Conservation (phyloP, 2,888 invertebrate genomes). For the Meteorus colon region DNA sequence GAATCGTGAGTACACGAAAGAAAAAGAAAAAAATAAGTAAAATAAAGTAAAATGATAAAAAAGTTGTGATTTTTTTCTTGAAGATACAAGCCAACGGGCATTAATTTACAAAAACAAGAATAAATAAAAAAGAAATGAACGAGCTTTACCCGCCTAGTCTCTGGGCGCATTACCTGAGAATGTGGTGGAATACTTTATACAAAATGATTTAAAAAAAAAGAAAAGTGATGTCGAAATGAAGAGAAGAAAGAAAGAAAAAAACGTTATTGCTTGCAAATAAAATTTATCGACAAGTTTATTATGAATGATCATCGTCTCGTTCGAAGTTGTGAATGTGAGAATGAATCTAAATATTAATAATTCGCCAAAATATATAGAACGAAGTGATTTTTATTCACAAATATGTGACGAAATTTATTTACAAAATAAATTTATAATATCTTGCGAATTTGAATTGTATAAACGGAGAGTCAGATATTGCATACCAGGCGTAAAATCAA, state of each 20-base stretch:
- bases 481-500: slow-evolving; percentile 47
- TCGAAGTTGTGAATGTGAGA: neutral
- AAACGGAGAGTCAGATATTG: slow-evolving; percentile 63
- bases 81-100: slow-evolving; percentile 61
- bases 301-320: slow-evolving; percentile 42
- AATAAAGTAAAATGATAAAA: slow-evolving; percentile 35
- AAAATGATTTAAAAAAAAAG: slow-evolving; percentile 54
- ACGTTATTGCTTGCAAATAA: slow-evolving; percentile 52
- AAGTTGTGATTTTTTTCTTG: slow-evolving; percentile 32
- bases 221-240: neutral
- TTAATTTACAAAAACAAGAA: slow-evolving; percentile 59
- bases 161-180: slow-evolving; percentile 41
- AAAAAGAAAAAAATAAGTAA: slow-evolving; percentile 28
- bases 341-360: neutral
- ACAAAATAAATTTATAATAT: slow-evolving; percentile 21
- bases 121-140: slow-evolving; percentile 57
- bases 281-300: slow-evolving; percentile 57
- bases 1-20: neutral
- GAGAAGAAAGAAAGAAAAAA: slow-evolving; percentile 35
- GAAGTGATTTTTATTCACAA: neutral
- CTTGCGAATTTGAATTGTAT: slow-evolving; percentile 47
- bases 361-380: neutral
- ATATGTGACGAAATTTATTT: slow-evolving; percentile 5
- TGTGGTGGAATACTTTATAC: slow-evolving; percentile 1
- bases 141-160: slow-evolving; percentile 65